Base-by-base conservation (phyloP, 2,113 vertebrate genomes). In the Hyperopisus bebe region DNA sequence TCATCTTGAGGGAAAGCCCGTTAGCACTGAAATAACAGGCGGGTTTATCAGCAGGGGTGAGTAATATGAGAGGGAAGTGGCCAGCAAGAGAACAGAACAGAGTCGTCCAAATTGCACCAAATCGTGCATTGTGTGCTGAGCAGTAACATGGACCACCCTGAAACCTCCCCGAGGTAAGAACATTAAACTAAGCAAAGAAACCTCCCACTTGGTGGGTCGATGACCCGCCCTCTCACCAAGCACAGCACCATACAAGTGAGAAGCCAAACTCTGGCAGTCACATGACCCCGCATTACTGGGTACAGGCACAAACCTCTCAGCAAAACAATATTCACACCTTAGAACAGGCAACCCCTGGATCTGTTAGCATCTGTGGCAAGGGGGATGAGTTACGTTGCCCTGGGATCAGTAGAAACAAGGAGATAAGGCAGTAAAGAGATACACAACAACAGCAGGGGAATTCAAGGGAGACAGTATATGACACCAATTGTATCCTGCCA, bases 101-200 rank as follows among this genome's bases (percentile, higher is more conserved):
- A 48, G 27, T 46, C 21, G 21, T 55, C 70, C 8, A 53, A 53
- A 77, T 42, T 31, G 27, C 74, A 53, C 31, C 47, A 55, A 83
- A 82, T 53, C 31, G 35, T 6, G 92, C 91, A 92, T 89, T 86
- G 88, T 91, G 91, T 86, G 91, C 91, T 82, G 39, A 13, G 31
- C 50, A 86, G 91, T 17, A 47, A 86, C 86, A n/a, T 86, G 90
- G 94, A 93, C 94, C 93, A 94, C 94, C 93, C 91, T 93, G 89
- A 90, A 91, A 93, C 89, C 88, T 50, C 91, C 90, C 9, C 31
- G 17, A n/a, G 58, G 82, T 92, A 92, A n/a, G 19, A 91, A 87
- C 55, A 86, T 90, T 50, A 88, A 44, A 11, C 6, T 27, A n/a
- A 89, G 82, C 91, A 94, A 94, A 94, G 91, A 93, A 92, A 93